A percentile compares a stretch with the other conserved stretches of the same genome.
These are phyloP conservation scores for Ianthella basta DNA, from an alignment of 37 sponge, comb jelly and placozoan genomes.

Conservation along the genomic window DNA sequence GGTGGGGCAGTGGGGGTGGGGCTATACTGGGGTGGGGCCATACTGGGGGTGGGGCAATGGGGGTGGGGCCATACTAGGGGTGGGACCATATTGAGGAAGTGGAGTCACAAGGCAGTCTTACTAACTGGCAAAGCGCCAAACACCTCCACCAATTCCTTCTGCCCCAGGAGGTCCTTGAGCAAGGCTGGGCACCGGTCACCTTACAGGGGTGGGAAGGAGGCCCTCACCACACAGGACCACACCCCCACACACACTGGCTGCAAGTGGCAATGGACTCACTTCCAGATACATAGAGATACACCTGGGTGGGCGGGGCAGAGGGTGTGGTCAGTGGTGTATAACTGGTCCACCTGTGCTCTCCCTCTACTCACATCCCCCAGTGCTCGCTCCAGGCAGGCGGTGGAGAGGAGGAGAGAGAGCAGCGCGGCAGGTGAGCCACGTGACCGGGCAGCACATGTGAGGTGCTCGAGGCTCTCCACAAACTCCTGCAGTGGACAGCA, in stretches of 20 bases:
- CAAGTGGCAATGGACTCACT: slow-evolving; percentile 14
- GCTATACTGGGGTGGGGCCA: too few relatives aligned
- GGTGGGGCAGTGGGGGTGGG: too few relatives aligned
- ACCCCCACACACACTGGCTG: not conserved
- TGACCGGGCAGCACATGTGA: not conserved
- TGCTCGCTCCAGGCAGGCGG: slow-evolving; percentile 72
- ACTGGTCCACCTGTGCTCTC: not conserved
- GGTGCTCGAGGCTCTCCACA: slow-evolving; percentile 32
- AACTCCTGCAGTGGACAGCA: slow-evolving; percentile 43
- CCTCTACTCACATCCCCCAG: slow-evolving; percentile 71
- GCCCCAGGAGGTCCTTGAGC: slow-evolving; percentile 65
- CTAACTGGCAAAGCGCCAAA: slow-evolving; percentile 66
- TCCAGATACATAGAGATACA: slow-evolving; percentile 59
- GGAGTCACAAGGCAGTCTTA: too few relatives aligned
- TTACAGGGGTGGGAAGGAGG: not conserved
- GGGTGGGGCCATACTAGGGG: too few relatives aligned
- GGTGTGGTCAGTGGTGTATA: not conserved
- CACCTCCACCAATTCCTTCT: slow-evolving; percentile 46
- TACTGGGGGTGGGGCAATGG: too few relatives aligned
- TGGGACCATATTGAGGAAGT: too few relatives aligned
- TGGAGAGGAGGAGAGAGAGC: slow-evolving; percentile 37
- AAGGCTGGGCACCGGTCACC: slow-evolving; percentile 55
- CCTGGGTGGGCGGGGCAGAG: slow-evolving; percentile 27
- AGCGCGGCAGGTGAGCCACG: not conserved
- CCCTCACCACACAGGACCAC: too few relatives aligned